phyloP scores from a whole-genome alignment of 2,113 vertebrate genomes.

The Fulmarus glacialis region DNA sequence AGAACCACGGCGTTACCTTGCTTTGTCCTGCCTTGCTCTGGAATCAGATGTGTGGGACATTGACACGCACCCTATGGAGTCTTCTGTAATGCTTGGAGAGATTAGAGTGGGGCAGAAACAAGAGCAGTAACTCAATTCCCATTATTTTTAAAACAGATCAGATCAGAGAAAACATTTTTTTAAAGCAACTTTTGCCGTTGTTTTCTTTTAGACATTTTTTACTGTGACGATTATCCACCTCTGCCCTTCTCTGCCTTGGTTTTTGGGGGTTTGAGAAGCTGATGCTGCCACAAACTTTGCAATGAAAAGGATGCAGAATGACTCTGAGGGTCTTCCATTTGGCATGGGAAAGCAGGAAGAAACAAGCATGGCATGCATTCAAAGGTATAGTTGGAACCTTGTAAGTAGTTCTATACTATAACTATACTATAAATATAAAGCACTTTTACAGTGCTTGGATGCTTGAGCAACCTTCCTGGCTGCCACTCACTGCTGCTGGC shows the following conservation, averaged over 20 bases:
- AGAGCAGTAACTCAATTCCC: neutral
- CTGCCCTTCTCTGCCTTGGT: neutral
- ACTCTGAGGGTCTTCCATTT: neutral
- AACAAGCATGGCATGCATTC: neutral
- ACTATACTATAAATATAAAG: neutral
- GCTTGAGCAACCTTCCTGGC: neutral
- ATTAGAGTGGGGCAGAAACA: neutral
- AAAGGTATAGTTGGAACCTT: neutral
- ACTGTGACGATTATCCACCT: neutral
- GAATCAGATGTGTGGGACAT: neutral
- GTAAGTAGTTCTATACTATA: neutral
- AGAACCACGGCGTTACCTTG: neutral
- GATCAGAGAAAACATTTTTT: neutral
- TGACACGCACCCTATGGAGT: accelerated
- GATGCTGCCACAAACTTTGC: neutral
- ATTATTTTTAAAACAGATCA: neutral
- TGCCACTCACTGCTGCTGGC: neutral
- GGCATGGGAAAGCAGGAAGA: neutral
- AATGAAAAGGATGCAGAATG: neutral
- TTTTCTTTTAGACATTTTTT: neutral
- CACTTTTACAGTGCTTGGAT: neutral
- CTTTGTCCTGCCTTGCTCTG: neutral
- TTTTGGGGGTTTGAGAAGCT: neutral
- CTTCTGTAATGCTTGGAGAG: neutral
- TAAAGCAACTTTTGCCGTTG: neutral